Conservation (phyloP, 2,888 invertebrate species). For the Sinhomidia bicolor region DNA sequence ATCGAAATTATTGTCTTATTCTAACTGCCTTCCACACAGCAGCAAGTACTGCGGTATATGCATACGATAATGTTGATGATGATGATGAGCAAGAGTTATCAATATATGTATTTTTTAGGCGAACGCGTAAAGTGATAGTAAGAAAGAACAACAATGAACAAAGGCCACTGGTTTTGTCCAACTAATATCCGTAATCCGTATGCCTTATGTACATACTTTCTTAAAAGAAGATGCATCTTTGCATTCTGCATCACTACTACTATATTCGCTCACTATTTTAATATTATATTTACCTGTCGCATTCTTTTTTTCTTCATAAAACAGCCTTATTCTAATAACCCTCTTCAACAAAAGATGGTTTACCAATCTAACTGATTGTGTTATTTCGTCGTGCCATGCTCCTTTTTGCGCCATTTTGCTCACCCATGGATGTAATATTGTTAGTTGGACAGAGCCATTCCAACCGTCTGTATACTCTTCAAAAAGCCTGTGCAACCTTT, state of each 20-base stretch:
- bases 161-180: slow-evolving; percentile 54
- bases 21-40: neutral
- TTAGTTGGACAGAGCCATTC: slow-evolving; percentile 2
- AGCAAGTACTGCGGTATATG: neutral
- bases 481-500: slow-evolving; percentile 63
- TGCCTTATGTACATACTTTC: neutral
- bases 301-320: neutral
- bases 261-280: slow-evolving; percentile 25
- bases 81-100: slow-evolving; percentile 27
- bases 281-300: neutral
- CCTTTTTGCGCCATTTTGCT: slow-evolving; percentile 55
- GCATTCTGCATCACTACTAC: neutral
- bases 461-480: slow-evolving; percentile 46
- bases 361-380: slow-evolving; percentile 26
- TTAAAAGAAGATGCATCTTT: neutral
- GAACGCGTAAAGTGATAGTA: slow-evolving; percentile 30
- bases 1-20: slow-evolving; percentile 15
- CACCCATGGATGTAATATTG: slow-evolving; percentile 39
- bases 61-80: neutral
- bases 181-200: slow-evolving; percentile 25
- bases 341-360: neutral
- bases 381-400: neutral
- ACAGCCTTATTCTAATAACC: slow-evolving; percentile 28
- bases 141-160: slow-evolving; percentile 55
- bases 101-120: neutral